phyloP scores from a whole-genome alignment of 2,888 invertebrate genomes.

The Chrysolina haemoptera region DNA sequence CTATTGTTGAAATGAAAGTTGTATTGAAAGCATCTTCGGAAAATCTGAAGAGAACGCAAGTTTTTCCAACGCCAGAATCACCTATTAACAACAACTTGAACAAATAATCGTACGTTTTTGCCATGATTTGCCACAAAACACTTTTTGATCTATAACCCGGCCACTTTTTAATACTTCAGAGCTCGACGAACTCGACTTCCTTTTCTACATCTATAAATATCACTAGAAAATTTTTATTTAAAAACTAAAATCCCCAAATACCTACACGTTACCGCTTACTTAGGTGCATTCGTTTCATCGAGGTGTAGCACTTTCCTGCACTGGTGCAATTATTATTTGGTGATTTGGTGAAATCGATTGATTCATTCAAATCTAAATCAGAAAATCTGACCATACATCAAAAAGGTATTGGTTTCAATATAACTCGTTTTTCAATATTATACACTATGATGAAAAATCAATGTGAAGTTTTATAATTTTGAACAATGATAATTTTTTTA shows the following conservation, averaged over 20 bases:
- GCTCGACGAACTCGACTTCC: conserved; percentile 48
- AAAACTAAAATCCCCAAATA: conserved; percentile 43
- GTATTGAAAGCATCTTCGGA: conserved; percentile 96
- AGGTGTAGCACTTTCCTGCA: neutral
- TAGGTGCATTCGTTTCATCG: too few species aligned
- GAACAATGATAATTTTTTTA: too few species aligned
- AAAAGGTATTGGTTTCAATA: too few species aligned
- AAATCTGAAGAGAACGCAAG: conserved; percentile 94
- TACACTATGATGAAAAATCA: too few species aligned
- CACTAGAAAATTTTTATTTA: conserved; percentile 44
- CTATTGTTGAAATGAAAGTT: conserved; percentile 96
- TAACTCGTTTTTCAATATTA: too few species aligned
- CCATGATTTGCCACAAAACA: conserved; percentile 75
- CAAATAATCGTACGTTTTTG: conserved; percentile 94
- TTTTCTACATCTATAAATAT: conserved; percentile 46
- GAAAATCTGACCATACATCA: too few species aligned
- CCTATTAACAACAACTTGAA: conserved; percentile 94
- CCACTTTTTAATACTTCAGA: conserved; percentile 50
- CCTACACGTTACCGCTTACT: conserved; percentile 45
- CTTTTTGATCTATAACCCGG: conserved; percentile 49
- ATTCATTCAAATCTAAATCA: too few species aligned
- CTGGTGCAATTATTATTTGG: too few species aligned
- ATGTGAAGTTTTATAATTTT: too few species aligned
- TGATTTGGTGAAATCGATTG: too few species aligned
- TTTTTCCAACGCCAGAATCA: conserved; percentile 95